Conservation (phyloP, 2,888 invertebrate genomes). For the Emmelina monodactyla region DNA sequence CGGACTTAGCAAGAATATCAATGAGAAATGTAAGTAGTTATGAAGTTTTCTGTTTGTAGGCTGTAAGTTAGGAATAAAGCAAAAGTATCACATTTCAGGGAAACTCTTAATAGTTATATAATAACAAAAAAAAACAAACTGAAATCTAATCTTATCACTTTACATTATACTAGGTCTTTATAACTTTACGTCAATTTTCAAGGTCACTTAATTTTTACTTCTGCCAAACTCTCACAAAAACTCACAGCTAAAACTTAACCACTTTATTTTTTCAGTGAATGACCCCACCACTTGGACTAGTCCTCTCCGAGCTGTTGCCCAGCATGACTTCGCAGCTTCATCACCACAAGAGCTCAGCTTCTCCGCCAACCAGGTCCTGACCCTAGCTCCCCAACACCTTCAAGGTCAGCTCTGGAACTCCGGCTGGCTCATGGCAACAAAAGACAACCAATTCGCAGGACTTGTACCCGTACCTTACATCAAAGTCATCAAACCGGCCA, state of each 20-base stretch:
- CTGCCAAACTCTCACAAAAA: too few relatives aligned
- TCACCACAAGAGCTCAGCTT: constrained; percentile 81
- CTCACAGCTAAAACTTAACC: too few relatives aligned
- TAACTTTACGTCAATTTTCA: too few relatives aligned
- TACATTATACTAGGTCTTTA: too few relatives aligned
- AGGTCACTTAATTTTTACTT: too few relatives aligned
- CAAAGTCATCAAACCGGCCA: constrained; percentile 34
- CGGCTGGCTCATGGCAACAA: constrained; percentile 73
- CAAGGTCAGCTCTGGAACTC: constrained; percentile 75
- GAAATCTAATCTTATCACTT: too few relatives aligned
- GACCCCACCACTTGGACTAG: constrained; percentile 76
- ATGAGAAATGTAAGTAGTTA: constrained; percentile 67
- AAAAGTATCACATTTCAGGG: too few relatives aligned
- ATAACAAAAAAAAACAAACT: too few relatives aligned
- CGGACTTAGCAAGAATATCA: constrained; percentile 52
- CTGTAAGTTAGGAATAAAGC: too few relatives aligned
- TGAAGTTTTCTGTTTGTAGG: too few relatives aligned
- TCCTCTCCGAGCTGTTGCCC: constrained; percentile 71
- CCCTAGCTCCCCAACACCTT: constrained; percentile 83
- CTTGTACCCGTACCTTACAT: constrained; percentile 72
- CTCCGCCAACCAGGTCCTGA: constrained; percentile 76
- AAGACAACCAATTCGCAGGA: constrained; percentile 66
- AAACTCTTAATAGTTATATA: too few relatives aligned
- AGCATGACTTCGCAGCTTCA: constrained; percentile 78
- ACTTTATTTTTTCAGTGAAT: constrained; percentile 55